Evolutionary conservation across 2,113 vertebrate species (phyloP).

Genomic region (Hippocampus comes): DNA sequence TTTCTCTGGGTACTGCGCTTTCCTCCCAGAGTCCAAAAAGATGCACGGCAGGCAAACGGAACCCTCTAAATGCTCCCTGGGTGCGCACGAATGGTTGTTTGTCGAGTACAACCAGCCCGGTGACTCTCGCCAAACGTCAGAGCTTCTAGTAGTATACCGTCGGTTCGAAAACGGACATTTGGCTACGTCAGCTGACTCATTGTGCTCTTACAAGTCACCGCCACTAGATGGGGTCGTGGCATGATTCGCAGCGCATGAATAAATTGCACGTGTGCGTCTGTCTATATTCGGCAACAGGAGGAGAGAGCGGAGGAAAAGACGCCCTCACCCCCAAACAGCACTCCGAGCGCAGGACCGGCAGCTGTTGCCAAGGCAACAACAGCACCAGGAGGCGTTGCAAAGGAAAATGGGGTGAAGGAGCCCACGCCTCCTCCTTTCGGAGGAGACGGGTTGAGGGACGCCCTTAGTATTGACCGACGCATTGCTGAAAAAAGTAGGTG

Average conservation of each 20-base stretch:
- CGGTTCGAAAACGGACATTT: background rate
- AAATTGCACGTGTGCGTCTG: slow-evolving; percentile 5
- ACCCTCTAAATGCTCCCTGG: too few species aligned
- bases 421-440: slow-evolving; percentile 59
- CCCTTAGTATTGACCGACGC: slow-evolving; percentile 81
- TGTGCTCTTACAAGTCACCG: slow-evolving; percentile 13
- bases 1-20: too few species aligned
- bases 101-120: too few species aligned
- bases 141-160: background rate
- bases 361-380: slow-evolving; percentile 57
- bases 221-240: slow-evolving; percentile 46
- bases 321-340: slow-evolving; percentile 68
- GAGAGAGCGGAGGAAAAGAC: slow-evolving; percentile 73
- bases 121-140: background rate
- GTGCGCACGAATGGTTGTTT: too few species aligned
- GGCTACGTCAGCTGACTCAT: slow-evolving; percentile 37
- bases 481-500: slow-evolving; percentile 91
- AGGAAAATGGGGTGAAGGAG: slow-evolving; percentile 81
- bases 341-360: slow-evolving; percentile 61
- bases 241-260: too few species aligned
- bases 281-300: slow-evolving; percentile 67
- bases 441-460: slow-evolving; percentile 80
- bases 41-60: too few species aligned
- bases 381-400: slow-evolving; percentile 64
- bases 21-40: too few species aligned